Evolutionary conservation across 2,888 invertebrate species (phyloP).

Genomic region (Cosmia pyralina): DNA sequence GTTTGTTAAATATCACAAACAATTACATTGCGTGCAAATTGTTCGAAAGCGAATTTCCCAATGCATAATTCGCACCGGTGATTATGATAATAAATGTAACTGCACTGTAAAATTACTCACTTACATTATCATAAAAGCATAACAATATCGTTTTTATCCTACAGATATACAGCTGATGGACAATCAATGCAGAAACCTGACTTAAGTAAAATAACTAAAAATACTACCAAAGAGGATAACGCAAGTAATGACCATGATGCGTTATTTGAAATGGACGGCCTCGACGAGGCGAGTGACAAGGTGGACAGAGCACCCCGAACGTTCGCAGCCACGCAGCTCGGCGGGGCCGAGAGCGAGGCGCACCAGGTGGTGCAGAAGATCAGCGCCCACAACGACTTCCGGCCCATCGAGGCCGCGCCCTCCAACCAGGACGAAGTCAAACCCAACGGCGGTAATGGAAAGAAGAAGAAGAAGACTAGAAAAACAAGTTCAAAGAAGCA

Average conservation of each 20-base stretch:
- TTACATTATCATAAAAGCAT: conserved; percentile 29
- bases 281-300: conserved; percentile 90
- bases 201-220: conserved; percentile 87
- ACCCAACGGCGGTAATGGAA: conserved; percentile 89
- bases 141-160: conserved; percentile 51
- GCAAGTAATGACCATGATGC: conserved; percentile 89
- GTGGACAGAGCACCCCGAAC: conserved; percentile 88
- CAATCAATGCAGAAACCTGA: conserved; percentile 90
- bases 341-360: conserved; percentile 84
- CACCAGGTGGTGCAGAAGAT: conserved; percentile 91
- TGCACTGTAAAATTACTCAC: conserved; percentile 56
- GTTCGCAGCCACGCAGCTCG: conserved; percentile 89
- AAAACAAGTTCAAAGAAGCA: conserved; percentile 95
- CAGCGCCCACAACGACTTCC: conserved; percentile 91
- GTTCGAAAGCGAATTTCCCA: conserved; percentile 72
- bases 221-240: conserved; percentile 78
- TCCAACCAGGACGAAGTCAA: conserved; percentile 86
- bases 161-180: conserved; percentile 91
- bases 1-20: conserved; percentile 67
- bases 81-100: conserved; percentile 65
- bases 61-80: conserved; percentile 62
- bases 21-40: conserved; percentile 71
- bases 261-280: conserved; percentile 92
- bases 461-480: conserved; percentile 94
- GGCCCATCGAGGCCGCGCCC: conserved; percentile 88